phyloP scores from a whole-genome alignment of 2,797 vertebrate genomes.

The Falco concolor region DNA sequence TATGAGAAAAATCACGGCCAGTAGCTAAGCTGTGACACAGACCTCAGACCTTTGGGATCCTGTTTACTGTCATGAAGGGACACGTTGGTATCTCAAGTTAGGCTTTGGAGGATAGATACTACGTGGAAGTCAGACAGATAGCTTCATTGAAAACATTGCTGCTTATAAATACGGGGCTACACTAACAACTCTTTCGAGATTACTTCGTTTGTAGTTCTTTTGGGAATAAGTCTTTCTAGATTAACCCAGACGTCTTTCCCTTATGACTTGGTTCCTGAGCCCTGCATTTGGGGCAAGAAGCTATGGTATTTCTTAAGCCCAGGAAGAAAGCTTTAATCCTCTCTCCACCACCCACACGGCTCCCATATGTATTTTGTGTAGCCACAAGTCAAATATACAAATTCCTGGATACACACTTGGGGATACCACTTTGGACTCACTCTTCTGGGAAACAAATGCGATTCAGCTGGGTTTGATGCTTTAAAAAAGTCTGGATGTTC shows the following conservation, averaged over 20 bases:
- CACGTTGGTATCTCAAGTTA: not conserved
- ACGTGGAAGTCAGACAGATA: not conserved
- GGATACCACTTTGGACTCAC: slow-evolving; percentile 57
- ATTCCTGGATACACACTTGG: slow-evolving; percentile 57
- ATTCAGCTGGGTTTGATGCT: slow-evolving; percentile 48
- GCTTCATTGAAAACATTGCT: not conserved
- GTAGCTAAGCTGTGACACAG: not conserved
- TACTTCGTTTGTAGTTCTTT: not conserved
- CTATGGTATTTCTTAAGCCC: slow-evolving; percentile 16
- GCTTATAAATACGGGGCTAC: not conserved
- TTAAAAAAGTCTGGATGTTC: slow-evolving; percentile 59
- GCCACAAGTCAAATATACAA: slow-evolving; percentile 59
- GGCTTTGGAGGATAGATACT: not conserved
- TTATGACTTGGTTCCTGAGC: not conserved
- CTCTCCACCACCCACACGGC: slow-evolving; percentile 53
- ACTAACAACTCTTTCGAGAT: not conserved
- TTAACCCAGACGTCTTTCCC: not conserved
- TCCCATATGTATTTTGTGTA: slow-evolving; percentile 60
- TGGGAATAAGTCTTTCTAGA: slow-evolving; percentile 17
- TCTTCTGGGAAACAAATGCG: slow-evolving; percentile 63
- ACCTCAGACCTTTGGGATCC: not conserved
- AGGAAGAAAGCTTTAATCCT: slow-evolving; percentile 41
- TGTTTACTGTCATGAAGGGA: not conserved
- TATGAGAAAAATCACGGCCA: not conserved
- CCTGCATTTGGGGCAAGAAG: slow-evolving; percentile 1